phyloP scores from a whole-genome alignment of 2,113 vertebrate species.

The Onychorhynchus coronatus region DNA sequence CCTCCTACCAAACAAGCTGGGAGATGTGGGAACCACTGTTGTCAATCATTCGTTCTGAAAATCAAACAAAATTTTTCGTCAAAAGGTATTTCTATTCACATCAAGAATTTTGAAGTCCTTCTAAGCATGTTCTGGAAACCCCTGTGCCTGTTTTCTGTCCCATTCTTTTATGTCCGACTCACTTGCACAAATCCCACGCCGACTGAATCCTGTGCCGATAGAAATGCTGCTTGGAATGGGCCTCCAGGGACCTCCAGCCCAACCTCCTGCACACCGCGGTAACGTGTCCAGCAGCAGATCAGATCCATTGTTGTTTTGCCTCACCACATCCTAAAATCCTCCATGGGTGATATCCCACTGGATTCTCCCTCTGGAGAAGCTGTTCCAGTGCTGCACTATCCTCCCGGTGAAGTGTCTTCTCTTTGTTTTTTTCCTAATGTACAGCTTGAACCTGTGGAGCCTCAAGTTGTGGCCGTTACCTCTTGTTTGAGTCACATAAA shows the following conservation, averaged over 20 bases:
- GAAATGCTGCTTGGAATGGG: not conserved
- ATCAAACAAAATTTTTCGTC: not conserved
- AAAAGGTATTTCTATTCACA: not conserved
- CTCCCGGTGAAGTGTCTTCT: not conserved
- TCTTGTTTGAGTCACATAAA: not conserved
- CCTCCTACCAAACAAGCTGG: not conserved
- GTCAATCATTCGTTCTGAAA: not conserved
- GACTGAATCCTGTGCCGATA: not conserved
- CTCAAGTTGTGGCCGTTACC: not conserved
- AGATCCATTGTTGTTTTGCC: not conserved
- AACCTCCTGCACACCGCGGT: not conserved
- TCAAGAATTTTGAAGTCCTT: not conserved
- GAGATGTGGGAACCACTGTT: not conserved
- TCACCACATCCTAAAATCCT: not conserved
- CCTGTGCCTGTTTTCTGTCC: not conserved
- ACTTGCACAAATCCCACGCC: not conserved
- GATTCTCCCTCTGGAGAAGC: not conserved
- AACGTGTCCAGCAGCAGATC: not conserved
- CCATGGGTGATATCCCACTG: not conserved
- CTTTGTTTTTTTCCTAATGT: not conserved
- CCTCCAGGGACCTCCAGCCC: not conserved
- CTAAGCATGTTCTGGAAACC: not conserved
- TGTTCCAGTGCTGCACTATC: not conserved
- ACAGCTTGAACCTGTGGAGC: not conserved
- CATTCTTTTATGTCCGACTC: not conserved